Percentiles rank a stretch among this genome's conserved stretches.
phyloP scores from a whole-genome alignment of 2,797 vertebrate species.

The Chaunax sp. region DNA sequence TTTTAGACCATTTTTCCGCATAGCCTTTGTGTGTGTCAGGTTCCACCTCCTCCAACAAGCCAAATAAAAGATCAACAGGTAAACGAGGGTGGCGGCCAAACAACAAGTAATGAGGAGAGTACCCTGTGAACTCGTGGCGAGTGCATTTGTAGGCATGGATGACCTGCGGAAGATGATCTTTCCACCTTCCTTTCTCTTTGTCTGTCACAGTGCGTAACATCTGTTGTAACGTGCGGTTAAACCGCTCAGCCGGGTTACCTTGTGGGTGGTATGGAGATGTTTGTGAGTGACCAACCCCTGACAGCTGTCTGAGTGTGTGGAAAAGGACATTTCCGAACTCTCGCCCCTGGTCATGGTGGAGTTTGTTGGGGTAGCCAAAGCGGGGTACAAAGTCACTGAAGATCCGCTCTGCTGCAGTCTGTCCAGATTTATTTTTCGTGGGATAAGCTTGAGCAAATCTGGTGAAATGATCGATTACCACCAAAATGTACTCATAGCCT shows the following conservation, averaged over 20 bases:
- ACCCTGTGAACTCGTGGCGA: conserved; percentile 21
- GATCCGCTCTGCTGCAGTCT: conserved; percentile 8
- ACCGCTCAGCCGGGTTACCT: conserved; percentile 20
- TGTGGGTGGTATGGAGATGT: conserved; percentile 21
- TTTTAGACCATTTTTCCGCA: conserved; percentile 20
- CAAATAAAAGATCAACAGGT: conserved; percentile 27
- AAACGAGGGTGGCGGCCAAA: conserved; percentile 21
- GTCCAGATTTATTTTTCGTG: background rate
- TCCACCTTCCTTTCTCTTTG: conserved; percentile 8
- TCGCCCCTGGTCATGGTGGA: conserved; percentile 25
- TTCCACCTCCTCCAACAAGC: background rate
- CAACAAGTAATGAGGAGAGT: conserved; percentile 12
- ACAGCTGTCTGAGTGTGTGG: conserved; percentile 8
- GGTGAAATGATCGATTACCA: conserved; percentile 6
- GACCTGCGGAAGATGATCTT: conserved; percentile 3
- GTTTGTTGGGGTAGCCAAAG: background rate
- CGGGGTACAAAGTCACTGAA: conserved; percentile 24
- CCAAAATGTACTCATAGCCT: conserved; percentile 24
- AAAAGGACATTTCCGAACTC: conserved; percentile 40
- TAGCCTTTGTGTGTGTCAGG: conserved; percentile 4
- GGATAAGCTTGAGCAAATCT: background rate
- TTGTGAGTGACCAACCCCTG: background rate
- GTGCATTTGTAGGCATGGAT: conserved; percentile 19
- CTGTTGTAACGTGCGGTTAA: background rate
- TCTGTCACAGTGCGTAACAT: conserved; percentile 12